phyloP scores from a whole-genome alignment of 2,888 invertebrate genomes.

The Spisula solida region DNA sequence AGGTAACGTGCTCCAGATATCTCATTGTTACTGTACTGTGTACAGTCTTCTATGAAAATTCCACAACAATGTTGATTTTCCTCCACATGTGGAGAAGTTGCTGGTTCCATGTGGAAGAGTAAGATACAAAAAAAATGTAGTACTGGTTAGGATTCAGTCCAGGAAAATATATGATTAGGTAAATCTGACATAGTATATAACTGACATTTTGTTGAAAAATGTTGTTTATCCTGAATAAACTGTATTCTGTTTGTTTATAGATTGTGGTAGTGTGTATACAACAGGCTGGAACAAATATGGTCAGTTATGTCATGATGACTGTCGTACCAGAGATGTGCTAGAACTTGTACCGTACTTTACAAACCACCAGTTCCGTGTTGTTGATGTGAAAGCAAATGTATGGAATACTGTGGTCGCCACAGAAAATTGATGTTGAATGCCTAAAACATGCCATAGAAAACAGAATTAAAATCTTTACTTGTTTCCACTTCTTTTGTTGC shows the following conservation, averaged over 20 bases:
- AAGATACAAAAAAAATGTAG: too few species aligned
- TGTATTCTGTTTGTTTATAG: constrained; percentile 86
- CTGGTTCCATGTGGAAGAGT: too few species aligned
- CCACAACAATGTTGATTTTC: too few species aligned
- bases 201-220: too few species aligned
- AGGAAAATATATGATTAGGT: too few species aligned
- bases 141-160: too few species aligned
- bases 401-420: constrained; percentile 74
- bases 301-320: constrained; percentile 90
- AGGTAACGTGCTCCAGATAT: too few species aligned
- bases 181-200: too few species aligned
- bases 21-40: too few species aligned
- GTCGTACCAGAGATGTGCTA: constrained; percentile 70
- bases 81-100: too few species aligned
- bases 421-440: background rate
- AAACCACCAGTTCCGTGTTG: constrained; percentile 43
- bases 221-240: too few species aligned
- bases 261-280: constrained; percentile 91
- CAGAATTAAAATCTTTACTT: background rate
- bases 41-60: too few species aligned
- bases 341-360: constrained; percentile 64
- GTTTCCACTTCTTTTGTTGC: background rate
- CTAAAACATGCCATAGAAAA: background rate
- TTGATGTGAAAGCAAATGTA: constrained; percentile 73
- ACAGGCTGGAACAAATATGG: constrained; percentile 95